Percentiles rank a stretch among this genome's conserved stretches.
Conservation (phyloP, 2,113 vertebrate species). For the Austrofundulus limnaeus region DNA sequence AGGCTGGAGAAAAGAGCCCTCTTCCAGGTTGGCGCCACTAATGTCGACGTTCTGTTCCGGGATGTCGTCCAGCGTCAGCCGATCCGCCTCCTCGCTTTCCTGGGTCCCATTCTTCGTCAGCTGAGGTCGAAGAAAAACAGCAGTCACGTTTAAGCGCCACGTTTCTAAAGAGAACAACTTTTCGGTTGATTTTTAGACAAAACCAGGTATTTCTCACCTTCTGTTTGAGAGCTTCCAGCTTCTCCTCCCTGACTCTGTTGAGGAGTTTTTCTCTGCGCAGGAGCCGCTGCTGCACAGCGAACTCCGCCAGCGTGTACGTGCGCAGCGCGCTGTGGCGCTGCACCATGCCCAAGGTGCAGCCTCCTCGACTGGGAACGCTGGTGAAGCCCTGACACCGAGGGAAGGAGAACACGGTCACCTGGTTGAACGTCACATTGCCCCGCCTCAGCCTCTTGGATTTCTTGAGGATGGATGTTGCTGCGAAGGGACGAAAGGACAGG, state of each 20-base stretch:
- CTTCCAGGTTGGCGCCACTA: constrained; percentile 79
- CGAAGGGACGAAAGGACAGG: constrained; percentile 1
- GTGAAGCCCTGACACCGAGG: constrained; percentile 96
- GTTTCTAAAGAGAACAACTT: background rate
- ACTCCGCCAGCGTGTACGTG: constrained; percentile 88
- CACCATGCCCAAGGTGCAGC: constrained; percentile 95
- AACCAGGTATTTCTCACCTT: constrained; percentile 76
- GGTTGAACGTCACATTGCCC: constrained; percentile 87
- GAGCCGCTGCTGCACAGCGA: constrained; percentile 84
- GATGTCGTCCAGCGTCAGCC: constrained; percentile 88
- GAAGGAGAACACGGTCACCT: constrained; percentile 95
- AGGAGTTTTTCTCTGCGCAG: constrained; percentile 85
- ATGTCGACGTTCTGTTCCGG: constrained; percentile 84
- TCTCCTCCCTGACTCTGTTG: constrained; percentile 88
- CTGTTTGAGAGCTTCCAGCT: constrained; percentile 83
- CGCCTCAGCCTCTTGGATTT: constrained; percentile 82
- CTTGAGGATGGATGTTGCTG: constrained; percentile 92
- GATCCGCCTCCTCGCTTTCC: constrained; percentile 85
- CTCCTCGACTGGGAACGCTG: constrained; percentile 92
- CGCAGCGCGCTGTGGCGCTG: constrained; percentile 82
- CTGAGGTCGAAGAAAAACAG: constrained; percentile 66
- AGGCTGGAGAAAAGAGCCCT: constrained; percentile 88
- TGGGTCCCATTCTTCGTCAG: constrained; percentile 85
- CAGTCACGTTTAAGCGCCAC: background rate
- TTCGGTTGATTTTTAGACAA: background rate